Evolutionary conservation across 2,888 invertebrate species (phyloP), one percentile per base, ranked within the genome.

Genomic region (Coremacera marginata): DNA sequence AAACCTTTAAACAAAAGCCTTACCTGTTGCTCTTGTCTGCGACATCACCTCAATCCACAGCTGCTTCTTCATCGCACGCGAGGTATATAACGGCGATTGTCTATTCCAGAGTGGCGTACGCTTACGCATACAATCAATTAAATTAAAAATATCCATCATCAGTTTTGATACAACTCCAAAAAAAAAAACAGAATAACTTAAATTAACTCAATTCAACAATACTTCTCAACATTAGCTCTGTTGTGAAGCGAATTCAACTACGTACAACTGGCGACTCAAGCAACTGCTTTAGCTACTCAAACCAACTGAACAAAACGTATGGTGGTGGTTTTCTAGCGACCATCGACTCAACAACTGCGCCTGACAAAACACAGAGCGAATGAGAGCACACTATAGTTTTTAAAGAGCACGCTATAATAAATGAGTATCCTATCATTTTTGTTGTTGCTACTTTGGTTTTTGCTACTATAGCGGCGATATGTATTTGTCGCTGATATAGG

Each of bases 1-100:
- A 5, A 31, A 4, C 31, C 31, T 31, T 31, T 4, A 5, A 31
- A 31, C 31, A 31, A 31, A 31, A 4, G 3, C 22, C 3, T 60
- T 22, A 67, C 67, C 49, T 44, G 67, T 67, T 67, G 67, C 67
- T 67, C 49, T 49, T 5, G 67, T 67, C 67, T 49, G 19, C 67
- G 16, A 22, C 8, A 22, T 49, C 2, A 67, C 67, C 49, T 67
- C 67, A 2, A 8, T 67, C 67, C 67, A 67, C 19, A 67, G 67
- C 49, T 67, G 49, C 44, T 67, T 67, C 67, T 67, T 67, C 49
- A 14, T 37, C 3, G 7, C 49, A 44, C 67, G 67, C 3, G 37
- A 22, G 3, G 7, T 67, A 34, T 67, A 67, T 14, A n/a, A 49
- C 68, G 49, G 9, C 49, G 51, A 51, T 44, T 9, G 8, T 3